Percentiles rank a stretch among this genome's conserved stretches.
Evolutionary conservation across 2,888 invertebrate genomes (phyloP).

Genomic region (Lamproptera curius): DNA sequence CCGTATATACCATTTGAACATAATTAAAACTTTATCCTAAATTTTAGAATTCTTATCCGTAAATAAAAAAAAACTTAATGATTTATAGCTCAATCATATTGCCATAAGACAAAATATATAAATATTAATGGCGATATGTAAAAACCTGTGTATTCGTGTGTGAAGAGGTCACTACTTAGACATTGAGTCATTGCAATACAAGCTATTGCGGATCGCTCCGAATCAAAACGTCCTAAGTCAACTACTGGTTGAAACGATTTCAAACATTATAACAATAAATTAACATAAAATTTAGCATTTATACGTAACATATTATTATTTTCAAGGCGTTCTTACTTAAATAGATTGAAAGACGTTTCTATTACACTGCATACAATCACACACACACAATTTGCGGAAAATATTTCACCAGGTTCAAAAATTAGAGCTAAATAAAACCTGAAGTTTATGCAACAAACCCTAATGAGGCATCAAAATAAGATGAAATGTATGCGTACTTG

Average conservation of each 20-base stretch:
- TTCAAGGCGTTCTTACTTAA: background rate
- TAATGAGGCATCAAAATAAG: background rate
- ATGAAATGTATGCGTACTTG: too few relatives aligned
- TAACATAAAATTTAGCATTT: background rate
- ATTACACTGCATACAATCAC: background rate
- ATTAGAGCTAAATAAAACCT: background rate
- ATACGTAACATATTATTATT: background rate
- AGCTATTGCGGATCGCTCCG: background rate
- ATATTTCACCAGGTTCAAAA: background rate
- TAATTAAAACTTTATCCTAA: too few relatives aligned
- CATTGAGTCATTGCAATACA: slow-evolving; percentile 2
- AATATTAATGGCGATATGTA: too few relatives aligned
- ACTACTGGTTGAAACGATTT: background rate
- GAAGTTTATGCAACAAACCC: background rate
- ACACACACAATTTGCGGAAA: too few relatives aligned
- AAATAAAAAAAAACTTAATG: too few relatives aligned
- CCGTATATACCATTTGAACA: too few relatives aligned
- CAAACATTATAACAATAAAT: background rate
- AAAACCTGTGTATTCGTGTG: too few relatives aligned
- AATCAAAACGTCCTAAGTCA: background rate
- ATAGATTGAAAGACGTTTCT: background rate
- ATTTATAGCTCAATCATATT: too few relatives aligned
- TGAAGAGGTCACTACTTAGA: slow-evolving; percentile 3
- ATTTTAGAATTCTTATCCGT: too few relatives aligned
- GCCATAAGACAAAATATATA: too few relatives aligned